Percentiles rank a stretch among this genome's conserved stretches.
Evolutionary conservation across 2,888 invertebrate species (phyloP).

Genomic region (Tortricodes alternella): DNA sequence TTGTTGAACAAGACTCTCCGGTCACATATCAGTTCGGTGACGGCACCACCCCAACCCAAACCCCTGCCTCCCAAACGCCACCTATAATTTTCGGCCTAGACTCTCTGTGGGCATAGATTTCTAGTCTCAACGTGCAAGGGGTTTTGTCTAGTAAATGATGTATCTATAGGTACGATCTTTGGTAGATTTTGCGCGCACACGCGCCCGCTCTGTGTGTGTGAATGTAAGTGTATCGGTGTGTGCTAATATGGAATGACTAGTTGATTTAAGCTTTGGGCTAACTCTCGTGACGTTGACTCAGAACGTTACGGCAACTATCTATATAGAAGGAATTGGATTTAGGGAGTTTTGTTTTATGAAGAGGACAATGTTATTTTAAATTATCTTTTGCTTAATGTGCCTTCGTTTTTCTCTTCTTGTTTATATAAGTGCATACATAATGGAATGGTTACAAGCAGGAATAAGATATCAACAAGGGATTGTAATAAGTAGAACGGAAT

Average conservation of each 20-base stretch:
- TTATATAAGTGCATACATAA: too few species aligned
- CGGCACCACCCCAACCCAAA: constrained; percentile 48
- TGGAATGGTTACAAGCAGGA: too few species aligned
- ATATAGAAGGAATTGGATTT: neutral
- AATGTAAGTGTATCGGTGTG: neutral
- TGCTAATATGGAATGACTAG: constrained; percentile 12
- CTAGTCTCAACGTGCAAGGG: constrained; percentile 68
- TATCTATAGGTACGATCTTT: constrained; percentile 34
- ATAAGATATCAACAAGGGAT: too few species aligned
- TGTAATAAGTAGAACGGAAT: too few species aligned
- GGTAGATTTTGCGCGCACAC: neutral
- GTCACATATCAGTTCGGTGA: constrained; percentile 79
- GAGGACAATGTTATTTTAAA: too few species aligned
- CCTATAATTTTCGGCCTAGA: constrained; percentile 73
- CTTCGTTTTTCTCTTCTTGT: too few species aligned
- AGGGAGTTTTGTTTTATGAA: too few species aligned
- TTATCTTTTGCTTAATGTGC: too few species aligned
- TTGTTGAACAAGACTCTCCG: constrained; percentile 83
- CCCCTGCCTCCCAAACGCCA: constrained; percentile 43
- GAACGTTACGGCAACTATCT: neutral
- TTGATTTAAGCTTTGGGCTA: neutral
- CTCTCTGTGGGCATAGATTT: constrained; percentile 74
- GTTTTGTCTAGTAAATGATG: constrained; percentile 53
- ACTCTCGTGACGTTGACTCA: neutral
- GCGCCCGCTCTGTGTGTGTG: too few species aligned